Conservation (phyloP, 1,140 invertebrate genomes). For the Bilobella aurantiaca region DNA sequence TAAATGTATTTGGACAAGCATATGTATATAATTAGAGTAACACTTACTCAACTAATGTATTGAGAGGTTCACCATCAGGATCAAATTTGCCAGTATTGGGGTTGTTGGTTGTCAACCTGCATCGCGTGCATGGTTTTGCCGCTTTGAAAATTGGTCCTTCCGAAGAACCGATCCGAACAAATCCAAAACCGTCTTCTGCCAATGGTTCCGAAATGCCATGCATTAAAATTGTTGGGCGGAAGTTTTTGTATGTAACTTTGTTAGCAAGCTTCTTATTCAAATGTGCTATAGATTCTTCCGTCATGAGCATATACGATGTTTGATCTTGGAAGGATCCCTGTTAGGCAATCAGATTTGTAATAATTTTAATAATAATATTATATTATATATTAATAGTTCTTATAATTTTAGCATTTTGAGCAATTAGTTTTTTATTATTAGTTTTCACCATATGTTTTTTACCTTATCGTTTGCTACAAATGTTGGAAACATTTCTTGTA, state of each 20-base stretch:
- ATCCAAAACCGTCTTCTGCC: conserved; percentile 37
- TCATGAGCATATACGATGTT: conserved; percentile 39
- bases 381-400: not conserved
- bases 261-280: conserved; percentile 37
- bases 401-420: not conserved
- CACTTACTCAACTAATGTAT: not conserved
- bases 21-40: not conserved
- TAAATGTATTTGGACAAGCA: conserved; percentile 37
- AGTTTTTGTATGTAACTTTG: conserved; percentile 35
- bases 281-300: conserved; percentile 36
- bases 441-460: not conserved
- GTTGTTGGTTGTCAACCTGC: conserved; percentile 38
- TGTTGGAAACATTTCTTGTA: conserved; percentile 29
- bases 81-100: conserved; percentile 37
- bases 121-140: conserved; percentile 37
- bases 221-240: conserved; percentile 36
- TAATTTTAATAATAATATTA: not conserved
- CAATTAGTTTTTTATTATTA: conserved; percentile 3
- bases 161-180: conserved; percentile 34
- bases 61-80: conserved; percentile 24
- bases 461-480: conserved; percentile 23
- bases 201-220: conserved; percentile 28
- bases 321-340: conserved; percentile 39
- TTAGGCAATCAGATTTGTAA: not conserved
- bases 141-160: conserved; percentile 31